These are phyloP conservation scores for Tetraodon nigroviridis DNA, from an alignment of 2,113 vertebrate genomes.

Conservation along the genomic window DNA sequence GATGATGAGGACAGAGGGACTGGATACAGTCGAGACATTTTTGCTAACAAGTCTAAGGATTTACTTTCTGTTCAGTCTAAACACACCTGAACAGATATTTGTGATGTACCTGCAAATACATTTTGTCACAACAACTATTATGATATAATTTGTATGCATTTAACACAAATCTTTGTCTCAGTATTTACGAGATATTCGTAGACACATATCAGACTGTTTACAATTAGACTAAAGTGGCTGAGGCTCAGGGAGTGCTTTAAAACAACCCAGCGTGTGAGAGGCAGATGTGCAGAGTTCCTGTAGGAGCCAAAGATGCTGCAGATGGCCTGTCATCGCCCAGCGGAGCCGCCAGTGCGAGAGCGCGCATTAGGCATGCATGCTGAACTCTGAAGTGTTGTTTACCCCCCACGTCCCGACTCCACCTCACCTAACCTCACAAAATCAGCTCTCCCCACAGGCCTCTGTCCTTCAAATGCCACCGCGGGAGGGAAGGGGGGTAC, in stretches of 20 bases:
- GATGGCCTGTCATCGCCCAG: slow-evolving; percentile 58
- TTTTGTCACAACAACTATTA: slow-evolving; percentile 63
- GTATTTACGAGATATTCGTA: slow-evolving; percentile 16
- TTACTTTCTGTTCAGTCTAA: slow-evolving; percentile 45
- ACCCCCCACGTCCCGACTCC: slow-evolving; percentile 44
- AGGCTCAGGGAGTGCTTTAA: background rate
- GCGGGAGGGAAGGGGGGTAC: slow-evolving; percentile 16
- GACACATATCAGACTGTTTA: slow-evolving; percentile 29
- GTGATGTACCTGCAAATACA: slow-evolving; percentile 71
- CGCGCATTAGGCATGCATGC: slow-evolving; percentile 62
- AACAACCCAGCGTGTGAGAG: slow-evolving; percentile 26
- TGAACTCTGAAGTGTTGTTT: slow-evolving; percentile 68
- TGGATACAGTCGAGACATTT: too few relatives aligned
- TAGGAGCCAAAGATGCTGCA: slow-evolving; percentile 39
- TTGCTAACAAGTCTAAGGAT: background rate
- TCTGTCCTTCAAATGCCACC: slow-evolving; percentile 64
- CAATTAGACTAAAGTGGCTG: slow-evolving; percentile 22
- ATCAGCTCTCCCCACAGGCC: slow-evolving; percentile 47
- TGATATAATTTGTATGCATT: slow-evolving; percentile 67
- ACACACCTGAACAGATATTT: slow-evolving; percentile 50
- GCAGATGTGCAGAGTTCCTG: slow-evolving; percentile 30
- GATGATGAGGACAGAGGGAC: too few relatives aligned
- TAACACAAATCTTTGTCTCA: slow-evolving; percentile 43
- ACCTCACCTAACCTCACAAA: slow-evolving; percentile 52
- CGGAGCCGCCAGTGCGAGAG: slow-evolving; percentile 39